Conservation (phyloP, 1,140 invertebrate genomes). For the Archivesica marissinica region DNA sequence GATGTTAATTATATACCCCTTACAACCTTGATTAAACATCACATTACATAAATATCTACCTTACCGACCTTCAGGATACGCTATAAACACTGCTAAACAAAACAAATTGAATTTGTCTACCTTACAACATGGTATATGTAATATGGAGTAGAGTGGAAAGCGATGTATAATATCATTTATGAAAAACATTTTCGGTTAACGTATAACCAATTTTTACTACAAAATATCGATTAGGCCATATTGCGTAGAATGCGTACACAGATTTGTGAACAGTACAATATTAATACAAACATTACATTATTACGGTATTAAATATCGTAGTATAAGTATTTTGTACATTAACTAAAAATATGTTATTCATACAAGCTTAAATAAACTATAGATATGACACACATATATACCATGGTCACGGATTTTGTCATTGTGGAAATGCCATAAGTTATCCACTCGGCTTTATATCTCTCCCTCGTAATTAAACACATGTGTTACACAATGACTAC, state of each 20-base stretch:
- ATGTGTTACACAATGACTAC: not conserved
- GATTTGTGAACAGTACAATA: not conserved
- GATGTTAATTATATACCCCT: too few species aligned
- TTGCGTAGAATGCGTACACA: conserved; percentile 22
- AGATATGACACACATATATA: not conserved
- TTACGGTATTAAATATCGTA: not conserved
- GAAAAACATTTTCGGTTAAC: not conserved
- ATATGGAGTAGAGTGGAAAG: too few species aligned
- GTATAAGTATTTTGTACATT: not conserved
- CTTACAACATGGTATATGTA: too few species aligned
- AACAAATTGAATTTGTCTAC: too few species aligned
- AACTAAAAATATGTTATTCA: not conserved
- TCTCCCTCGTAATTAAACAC: not conserved
- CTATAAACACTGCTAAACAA: too few species aligned
- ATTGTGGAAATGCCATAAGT: not conserved
- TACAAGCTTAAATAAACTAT: not conserved
- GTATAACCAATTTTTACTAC: not conserved
- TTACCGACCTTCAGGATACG: too few species aligned
- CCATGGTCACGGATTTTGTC: not conserved
- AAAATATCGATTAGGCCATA: not conserved
- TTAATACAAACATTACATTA: not conserved
- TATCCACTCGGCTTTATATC: not conserved
- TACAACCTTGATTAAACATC: too few species aligned
- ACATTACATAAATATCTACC: too few species aligned
- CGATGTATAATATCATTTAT: too few species aligned